These are phyloP conservation scores for Halcyon leucocephala DNA, from an alignment of 2,797 vertebrate genomes.

Conservation along the genomic window DNA sequence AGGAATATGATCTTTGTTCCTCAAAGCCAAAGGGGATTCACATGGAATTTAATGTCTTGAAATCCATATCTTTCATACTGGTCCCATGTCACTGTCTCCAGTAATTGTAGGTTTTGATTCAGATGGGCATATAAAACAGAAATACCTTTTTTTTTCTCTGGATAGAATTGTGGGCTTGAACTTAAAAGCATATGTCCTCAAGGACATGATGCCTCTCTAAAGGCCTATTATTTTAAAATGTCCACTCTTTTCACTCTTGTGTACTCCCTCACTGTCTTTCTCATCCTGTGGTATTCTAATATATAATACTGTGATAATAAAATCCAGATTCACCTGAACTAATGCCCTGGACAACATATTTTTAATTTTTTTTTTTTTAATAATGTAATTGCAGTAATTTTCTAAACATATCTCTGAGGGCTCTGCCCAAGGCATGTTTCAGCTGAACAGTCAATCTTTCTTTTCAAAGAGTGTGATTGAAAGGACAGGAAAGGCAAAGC, in stretches of 20 bases:
- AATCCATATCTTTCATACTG: neutral
- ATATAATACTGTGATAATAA: neutral
- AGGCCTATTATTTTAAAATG: neutral
- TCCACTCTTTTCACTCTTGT: neutral
- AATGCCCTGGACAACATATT: neutral
- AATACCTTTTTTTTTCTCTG: neutral
- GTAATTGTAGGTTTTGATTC: neutral
- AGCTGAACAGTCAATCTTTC: neutral
- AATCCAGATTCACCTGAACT: neutral
- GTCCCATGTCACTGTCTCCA: fast-evolving
- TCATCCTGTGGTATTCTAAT: neutral
- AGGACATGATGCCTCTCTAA: neutral
- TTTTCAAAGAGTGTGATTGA: neutral
- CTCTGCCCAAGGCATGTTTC: neutral
- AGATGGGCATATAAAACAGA: neutral
- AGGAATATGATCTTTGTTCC: neutral
- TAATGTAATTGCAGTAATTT: neutral
- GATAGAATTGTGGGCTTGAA: neutral
- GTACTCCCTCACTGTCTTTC: neutral
- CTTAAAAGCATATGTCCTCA: neutral
- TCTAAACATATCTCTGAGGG: neutral
- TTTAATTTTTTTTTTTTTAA: neutral
- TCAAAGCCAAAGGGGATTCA: neutral
- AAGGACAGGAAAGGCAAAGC: neutral
- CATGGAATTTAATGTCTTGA: neutral